A percentile compares a stretch with the other conserved stretches of the same genome.
Evolutionary conservation across 2,797 vertebrate species (phyloP).

Genomic region (Aythya fuligula): DNA sequence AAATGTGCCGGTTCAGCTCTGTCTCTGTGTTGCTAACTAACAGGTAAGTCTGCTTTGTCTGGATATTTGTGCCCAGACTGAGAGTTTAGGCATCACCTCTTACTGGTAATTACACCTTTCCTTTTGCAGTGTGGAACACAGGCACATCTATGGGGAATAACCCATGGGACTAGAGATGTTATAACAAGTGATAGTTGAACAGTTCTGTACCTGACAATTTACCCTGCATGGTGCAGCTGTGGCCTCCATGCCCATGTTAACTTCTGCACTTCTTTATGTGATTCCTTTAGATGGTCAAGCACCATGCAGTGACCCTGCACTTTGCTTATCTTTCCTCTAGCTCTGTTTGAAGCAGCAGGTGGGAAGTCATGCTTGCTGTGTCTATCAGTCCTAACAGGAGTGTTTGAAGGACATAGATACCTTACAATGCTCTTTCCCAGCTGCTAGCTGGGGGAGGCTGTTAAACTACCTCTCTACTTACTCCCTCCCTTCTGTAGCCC

Average conservation of each 20-base stretch:
- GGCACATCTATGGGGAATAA: neutral
- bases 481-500: neutral
- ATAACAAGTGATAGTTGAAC: neutral
- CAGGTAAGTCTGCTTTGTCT: neutral
- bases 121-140: neutral
- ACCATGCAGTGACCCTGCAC: fast-evolving
- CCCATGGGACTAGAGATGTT: neutral
- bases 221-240: neutral
- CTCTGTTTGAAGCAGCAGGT: neutral
- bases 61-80: neutral
- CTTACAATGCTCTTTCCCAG: neutral
- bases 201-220: neutral
- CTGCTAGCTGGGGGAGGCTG: neutral
- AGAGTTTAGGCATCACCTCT: neutral
- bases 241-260: neutral
- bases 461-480: neutral
- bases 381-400: neutral
- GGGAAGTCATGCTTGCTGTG: neutral
- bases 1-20: neutral
- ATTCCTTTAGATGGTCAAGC: neutral
- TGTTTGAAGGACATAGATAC: constrained; percentile 3
- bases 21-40: neutral
- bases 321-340: neutral
- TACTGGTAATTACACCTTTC: neutral
- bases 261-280: neutral